These are phyloP conservation scores for Bubo bubo DNA, from an alignment of 2,113 vertebrate genomes.

Conservation along the genomic window DNA sequence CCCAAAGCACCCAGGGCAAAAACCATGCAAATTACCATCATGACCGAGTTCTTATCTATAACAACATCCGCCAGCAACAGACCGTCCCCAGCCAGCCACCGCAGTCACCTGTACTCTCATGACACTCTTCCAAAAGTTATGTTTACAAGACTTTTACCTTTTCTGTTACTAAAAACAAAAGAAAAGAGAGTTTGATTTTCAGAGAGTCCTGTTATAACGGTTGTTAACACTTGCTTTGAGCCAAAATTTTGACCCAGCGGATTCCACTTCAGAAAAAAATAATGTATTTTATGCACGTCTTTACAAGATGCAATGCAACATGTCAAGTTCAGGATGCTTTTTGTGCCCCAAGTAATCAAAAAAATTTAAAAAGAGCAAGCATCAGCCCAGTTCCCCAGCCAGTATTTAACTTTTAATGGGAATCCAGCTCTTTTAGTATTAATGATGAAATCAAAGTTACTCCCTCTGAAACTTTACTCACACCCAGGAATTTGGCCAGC, in stretches of 20 bases:
- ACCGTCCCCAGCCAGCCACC: not conserved
- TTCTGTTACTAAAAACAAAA: not conserved
- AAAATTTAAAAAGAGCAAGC: not conserved
- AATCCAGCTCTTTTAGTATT: not conserved
- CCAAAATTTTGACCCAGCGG: not conserved
- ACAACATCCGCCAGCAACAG: not conserved
- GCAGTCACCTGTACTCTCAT: fast-evolving
- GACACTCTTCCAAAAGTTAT: not conserved
- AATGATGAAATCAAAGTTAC: not conserved
- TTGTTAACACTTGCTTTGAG: not conserved
- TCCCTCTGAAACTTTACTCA: not conserved
- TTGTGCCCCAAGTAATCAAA: not conserved
- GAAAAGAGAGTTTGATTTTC: not conserved
- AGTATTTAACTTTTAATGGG: not conserved
- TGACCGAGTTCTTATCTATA: not conserved
- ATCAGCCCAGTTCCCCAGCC: not conserved
- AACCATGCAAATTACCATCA: not conserved
- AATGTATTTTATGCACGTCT: fast-evolving
- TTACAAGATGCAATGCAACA: not conserved
- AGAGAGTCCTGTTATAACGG: fast-evolving
- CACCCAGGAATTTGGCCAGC: not conserved
- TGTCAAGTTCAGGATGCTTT: fast-evolving
- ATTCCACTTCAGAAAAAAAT: not conserved
- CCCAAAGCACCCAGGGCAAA: not conserved
- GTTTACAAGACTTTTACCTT: not conserved